phyloP scores from a whole-genome alignment of 37 sponge, comb jelly and placozoan genomes.

The Spongia lamella region DNA sequence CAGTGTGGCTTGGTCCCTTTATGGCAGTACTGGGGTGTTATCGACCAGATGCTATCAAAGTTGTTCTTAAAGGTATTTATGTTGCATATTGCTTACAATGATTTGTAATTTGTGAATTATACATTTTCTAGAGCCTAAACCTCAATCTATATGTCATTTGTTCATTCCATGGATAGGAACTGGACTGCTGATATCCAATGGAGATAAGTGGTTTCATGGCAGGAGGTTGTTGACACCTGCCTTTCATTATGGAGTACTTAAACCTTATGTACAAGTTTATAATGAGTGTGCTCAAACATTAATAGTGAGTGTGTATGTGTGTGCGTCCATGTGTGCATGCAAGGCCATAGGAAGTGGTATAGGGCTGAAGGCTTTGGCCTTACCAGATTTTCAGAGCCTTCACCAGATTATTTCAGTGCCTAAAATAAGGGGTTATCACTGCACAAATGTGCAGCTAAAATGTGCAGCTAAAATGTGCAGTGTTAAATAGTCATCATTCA shows the following conservation, averaged over 20 bases:
- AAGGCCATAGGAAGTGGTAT: too few relatives aligned
- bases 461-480: too few relatives aligned
- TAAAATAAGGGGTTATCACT: too few relatives aligned
- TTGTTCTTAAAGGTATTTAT: slow-evolving; percentile 16
- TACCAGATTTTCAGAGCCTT: too few relatives aligned
- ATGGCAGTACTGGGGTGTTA: neutral
- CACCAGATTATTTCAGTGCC: too few relatives aligned
- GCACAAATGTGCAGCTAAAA: too few relatives aligned
- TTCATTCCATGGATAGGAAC: slow-evolving; percentile 28
- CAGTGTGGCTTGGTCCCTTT: slow-evolving; percentile 27
- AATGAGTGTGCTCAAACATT: slow-evolving; percentile 46
- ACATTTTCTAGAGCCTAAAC: neutral
- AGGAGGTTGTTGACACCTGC: slow-evolving; percentile 80
- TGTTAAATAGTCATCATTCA: too few relatives aligned
- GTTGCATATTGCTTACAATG: too few relatives aligned
- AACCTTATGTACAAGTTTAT: slow-evolving; percentile 69
- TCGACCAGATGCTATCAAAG: slow-evolving; percentile 7
- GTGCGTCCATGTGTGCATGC: neutral
- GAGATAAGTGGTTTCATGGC: slow-evolving; percentile 69
- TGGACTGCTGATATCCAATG: slow-evolving; percentile 74
- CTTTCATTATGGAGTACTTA: slow-evolving; percentile 81
- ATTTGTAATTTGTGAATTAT: too few relatives aligned
- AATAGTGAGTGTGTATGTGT: slow-evolving; percentile 6
- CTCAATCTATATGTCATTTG: neutral
- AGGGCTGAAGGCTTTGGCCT: too few relatives aligned